Evolutionary conservation across 2,888 invertebrate genomes (phyloP).

Genomic region (Synanthedon formicaeformis): DNA sequence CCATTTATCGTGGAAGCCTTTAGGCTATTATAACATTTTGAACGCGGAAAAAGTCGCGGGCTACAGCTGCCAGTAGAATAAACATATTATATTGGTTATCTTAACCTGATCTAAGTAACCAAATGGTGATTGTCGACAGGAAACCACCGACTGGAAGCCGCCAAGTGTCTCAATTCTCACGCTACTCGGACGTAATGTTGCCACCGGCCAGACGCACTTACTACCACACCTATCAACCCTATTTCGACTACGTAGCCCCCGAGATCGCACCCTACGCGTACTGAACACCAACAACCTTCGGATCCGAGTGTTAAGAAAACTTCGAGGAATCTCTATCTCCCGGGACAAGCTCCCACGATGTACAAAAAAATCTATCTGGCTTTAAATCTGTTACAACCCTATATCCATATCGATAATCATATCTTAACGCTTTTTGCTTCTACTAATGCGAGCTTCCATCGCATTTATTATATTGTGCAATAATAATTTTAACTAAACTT

Average conservation of each 20-base stretch:
- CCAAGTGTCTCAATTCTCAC: conserved; percentile 58
- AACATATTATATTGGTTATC: too few relatives aligned
- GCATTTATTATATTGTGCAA: conserved; percentile 27
- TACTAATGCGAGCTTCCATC: conserved; percentile 41
- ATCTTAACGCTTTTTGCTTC: conserved; percentile 52
- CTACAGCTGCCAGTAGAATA: too few relatives aligned
- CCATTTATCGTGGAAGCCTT: too few relatives aligned
- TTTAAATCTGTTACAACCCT: conserved; percentile 37
- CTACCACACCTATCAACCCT: conserved; percentile 52
- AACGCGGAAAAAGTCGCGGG: too few relatives aligned
- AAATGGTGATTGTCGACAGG: conserved; percentile 19
- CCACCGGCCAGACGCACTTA: conserved; percentile 48
- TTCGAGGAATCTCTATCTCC: conserved; percentile 28
- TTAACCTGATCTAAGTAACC: neutral
- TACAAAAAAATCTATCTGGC: conserved; percentile 40
- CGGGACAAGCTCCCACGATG: conserved; percentile 25
- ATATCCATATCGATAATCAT: conserved; percentile 59
- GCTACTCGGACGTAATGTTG: conserved; percentile 60
- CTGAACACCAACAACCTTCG: conserved; percentile 29
- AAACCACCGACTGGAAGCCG: conserved; percentile 56
- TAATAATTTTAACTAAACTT: conserved; percentile 22
- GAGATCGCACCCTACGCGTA: conserved; percentile 46
- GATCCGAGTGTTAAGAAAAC: conserved; percentile 13
- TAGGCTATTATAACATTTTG: too few relatives aligned
- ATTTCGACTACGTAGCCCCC: conserved; percentile 43